These are phyloP conservation scores for Oreotragus oreotragus DNA, from an alignment of 2,113 vertebrate genomes.

Conservation along the genomic window DNA sequence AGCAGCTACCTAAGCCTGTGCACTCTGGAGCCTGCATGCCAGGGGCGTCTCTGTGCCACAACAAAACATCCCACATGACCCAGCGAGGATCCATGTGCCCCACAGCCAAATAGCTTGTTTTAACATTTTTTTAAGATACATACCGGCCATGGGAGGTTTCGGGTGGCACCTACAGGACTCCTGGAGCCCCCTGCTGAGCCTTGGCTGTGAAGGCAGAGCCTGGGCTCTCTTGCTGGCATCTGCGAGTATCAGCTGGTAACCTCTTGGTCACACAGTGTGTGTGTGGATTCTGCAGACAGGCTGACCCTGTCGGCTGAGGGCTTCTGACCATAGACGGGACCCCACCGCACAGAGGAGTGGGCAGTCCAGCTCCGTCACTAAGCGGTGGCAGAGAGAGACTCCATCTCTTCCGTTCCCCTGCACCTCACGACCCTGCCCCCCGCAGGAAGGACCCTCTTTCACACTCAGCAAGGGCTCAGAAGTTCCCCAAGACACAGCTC, in stretches of 20 bases:
- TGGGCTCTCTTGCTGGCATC: not conserved
- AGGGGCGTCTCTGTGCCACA: not conserved
- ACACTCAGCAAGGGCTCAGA: not conserved
- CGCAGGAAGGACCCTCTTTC: not conserved
- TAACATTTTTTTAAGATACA: fast-evolving
- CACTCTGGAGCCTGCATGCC: not conserved
- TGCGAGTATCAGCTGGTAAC: fast-evolving
- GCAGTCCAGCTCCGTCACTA: fast-evolving
- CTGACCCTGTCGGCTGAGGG: no score
- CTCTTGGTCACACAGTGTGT: not conserved
- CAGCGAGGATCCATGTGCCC: fast-evolving
- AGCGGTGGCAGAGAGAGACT: not conserved
- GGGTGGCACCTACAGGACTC: not conserved
- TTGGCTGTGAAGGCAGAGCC: not conserved
- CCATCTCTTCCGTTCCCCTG: not conserved
- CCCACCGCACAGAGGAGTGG: fast-evolving
- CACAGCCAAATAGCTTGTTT: not conserved
- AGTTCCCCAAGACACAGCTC: fast-evolving
- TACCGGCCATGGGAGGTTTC: fast-evolving
- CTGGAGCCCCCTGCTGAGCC: not conserved
- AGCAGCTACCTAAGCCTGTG: not conserved
- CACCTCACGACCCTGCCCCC: fast-evolving
- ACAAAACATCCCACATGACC: not conserved
- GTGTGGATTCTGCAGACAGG: not conserved
- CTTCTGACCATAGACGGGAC: not conserved